A percentile compares a stretch with the other conserved stretches of the same genome.
phyloP scores from a whole-genome alignment of 2,888 invertebrate species.

The Macrophya annulata region DNA sequence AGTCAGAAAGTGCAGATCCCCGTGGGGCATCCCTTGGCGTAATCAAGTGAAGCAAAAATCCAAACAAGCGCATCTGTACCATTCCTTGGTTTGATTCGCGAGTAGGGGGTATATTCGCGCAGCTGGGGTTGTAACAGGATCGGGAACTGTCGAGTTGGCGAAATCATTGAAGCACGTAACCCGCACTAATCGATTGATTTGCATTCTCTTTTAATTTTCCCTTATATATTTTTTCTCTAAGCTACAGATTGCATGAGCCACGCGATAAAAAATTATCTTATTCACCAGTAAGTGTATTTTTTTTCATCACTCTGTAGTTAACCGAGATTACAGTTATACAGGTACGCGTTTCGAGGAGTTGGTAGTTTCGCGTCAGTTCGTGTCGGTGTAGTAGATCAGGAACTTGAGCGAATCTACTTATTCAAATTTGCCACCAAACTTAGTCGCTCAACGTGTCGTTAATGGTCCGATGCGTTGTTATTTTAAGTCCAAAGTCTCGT shows the following conservation, averaged over 20 bases:
- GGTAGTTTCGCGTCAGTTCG: neutral
- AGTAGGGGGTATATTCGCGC: conserved; percentile 55
- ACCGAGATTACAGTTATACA: neutral
- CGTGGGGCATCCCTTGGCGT: conserved; percentile 58
- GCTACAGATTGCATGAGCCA: neutral
- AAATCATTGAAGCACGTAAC: conserved; percentile 49
- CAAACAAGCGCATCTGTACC: conserved; percentile 68
- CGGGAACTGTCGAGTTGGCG: conserved; percentile 59
- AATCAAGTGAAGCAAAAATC: conserved; percentile 68
- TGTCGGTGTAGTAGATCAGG: conserved; percentile 22
- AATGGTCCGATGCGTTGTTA: conserved; percentile 69
- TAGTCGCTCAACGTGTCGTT: conserved; percentile 56
- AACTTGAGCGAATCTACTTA: conserved; percentile 44
- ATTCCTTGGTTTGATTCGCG: conserved; percentile 57
- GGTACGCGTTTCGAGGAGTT: neutral
- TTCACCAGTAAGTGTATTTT: neutral
- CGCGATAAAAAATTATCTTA: neutral
- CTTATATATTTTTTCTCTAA: neutral
- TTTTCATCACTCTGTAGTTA: neutral
- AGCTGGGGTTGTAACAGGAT: conserved; percentile 61
- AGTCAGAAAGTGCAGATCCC: conserved; percentile 68
- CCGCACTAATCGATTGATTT: conserved; percentile 53
- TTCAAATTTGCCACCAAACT: conserved; percentile 40
- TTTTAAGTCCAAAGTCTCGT: conserved; percentile 66
- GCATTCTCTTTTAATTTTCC: conserved; percentile 36